Percentiles rank a stretch among this genome's conserved stretches.
Evolutionary conservation across 2,888 invertebrate genomes (phyloP).

Genomic region (Cosmopolites sordidus): DNA sequence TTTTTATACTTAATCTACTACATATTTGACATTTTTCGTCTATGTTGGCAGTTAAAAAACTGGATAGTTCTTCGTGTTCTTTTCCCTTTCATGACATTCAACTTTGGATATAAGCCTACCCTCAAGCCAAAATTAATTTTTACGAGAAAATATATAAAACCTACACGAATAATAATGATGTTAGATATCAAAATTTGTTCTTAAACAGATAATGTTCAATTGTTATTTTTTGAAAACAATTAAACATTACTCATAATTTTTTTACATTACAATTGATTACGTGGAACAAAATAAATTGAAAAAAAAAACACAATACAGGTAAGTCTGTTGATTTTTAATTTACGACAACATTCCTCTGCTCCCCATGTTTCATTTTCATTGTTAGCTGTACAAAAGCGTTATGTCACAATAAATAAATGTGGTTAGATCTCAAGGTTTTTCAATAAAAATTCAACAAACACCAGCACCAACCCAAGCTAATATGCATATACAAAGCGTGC

Average conservation of each 20-base stretch:
- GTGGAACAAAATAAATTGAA: background rate
- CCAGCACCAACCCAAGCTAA: conserved; percentile 15
- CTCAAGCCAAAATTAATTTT: no score
- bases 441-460: conserved; percentile 15
- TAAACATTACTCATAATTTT: conserved; percentile 11
- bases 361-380: conserved; percentile 17
- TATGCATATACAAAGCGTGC: conserved; percentile 6
- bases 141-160: no score
- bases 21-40: no score
- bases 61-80: no score
- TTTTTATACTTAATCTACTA: no score
- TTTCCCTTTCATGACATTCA: no score
- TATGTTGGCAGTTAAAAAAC: no score
- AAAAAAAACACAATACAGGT: conserved; percentile 16
- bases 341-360: conserved; percentile 12
- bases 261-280: conserved; percentile 4
- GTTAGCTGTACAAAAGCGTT: conserved; percentile 14
- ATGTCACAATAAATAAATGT: conserved; percentile 22
- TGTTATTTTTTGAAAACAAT: no score
- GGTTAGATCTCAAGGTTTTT: conserved; percentile 20
- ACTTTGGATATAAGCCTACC: no score
- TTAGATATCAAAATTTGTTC: no score
- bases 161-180: no score
- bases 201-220: no score
- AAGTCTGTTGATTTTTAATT: conserved; percentile 20